Evolutionary conservation across 2,797 vertebrate species (phyloP).

Genomic region (Notolepis coatsorum): DNA sequence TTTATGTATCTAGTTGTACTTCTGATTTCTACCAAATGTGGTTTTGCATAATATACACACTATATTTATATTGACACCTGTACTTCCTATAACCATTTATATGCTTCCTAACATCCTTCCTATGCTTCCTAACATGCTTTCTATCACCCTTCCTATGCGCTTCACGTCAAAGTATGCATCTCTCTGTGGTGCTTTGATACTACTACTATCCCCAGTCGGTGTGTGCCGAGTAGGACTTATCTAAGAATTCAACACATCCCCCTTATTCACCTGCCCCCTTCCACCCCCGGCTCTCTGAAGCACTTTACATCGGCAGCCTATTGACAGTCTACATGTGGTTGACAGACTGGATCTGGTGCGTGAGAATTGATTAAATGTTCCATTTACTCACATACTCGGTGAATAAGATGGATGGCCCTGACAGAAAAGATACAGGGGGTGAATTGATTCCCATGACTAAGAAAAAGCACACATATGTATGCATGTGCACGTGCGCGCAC

Average conservation of each 20-base stretch:
- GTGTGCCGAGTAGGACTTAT: slow-evolving; percentile 22
- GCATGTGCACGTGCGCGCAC: not conserved
- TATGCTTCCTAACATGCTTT: too few relatives aligned
- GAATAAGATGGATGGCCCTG: slow-evolving; percentile 71
- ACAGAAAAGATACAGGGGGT: slow-evolving; percentile 52
- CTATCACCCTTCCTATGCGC: too few relatives aligned
- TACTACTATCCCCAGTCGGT: slow-evolving; percentile 28
- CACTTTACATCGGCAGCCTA: slow-evolving; percentile 51
- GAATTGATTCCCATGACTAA: slow-evolving; percentile 48
- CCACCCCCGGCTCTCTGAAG: slow-evolving; percentile 31
- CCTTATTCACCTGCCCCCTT: slow-evolving; percentile 23
- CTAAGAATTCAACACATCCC: slow-evolving; percentile 46
- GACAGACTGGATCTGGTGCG: slow-evolving; percentile 54
- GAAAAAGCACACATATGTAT: not conserved
- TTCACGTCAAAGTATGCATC: too few relatives aligned
- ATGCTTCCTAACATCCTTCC: too few relatives aligned
- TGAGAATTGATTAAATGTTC: slow-evolving; percentile 68
- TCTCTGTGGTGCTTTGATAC: not conserved
- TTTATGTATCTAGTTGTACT: too few relatives aligned
- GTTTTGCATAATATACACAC: too few relatives aligned
- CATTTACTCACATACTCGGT: slow-evolving; percentile 57
- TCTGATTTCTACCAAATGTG: too few relatives aligned
- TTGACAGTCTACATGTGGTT: slow-evolving; percentile 54
- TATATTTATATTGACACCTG: too few relatives aligned
- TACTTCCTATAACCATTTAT: too few relatives aligned